phyloP scores from a whole-genome alignment of 2,797 vertebrate species.

The Gymnodraco acuticeps region DNA sequence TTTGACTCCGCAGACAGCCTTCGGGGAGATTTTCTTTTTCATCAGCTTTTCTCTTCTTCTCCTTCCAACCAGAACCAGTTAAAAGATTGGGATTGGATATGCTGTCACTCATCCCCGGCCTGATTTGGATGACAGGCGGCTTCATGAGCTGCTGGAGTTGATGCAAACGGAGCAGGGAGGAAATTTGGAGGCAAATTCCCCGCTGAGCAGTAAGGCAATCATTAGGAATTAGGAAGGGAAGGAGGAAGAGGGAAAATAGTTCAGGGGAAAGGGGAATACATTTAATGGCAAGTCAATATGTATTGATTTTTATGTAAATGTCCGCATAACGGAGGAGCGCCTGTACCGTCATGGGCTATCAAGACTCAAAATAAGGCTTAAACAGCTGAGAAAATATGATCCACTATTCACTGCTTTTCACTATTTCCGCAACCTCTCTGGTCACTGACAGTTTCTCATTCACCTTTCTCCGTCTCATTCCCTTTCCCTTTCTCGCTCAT shows the following conservation, averaged over 20 bases:
- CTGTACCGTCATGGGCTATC: constrained; percentile 47
- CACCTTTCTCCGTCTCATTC: constrained; percentile 50
- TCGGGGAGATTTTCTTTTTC: constrained; percentile 61
- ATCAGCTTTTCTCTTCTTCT: constrained; percentile 60
- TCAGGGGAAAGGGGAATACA: constrained; percentile 68
- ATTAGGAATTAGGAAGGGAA: constrained; percentile 71
- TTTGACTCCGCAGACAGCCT: constrained; percentile 49
- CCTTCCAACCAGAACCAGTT: constrained; percentile 54
- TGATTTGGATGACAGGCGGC: constrained; percentile 59
- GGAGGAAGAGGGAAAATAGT: constrained; percentile 58
- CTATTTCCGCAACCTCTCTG: constrained; percentile 21
- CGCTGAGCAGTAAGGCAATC: constrained; percentile 73
- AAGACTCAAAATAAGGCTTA: constrained; percentile 57
- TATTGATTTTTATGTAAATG: constrained; percentile 81
- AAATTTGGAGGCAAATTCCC: constrained; percentile 56
- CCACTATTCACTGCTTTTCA: constrained; percentile 26
- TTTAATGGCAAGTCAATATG: constrained; percentile 75
- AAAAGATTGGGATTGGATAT: constrained; percentile 72
- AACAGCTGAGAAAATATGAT: constrained; percentile 65
- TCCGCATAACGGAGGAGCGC: constrained; percentile 42
- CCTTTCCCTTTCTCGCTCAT: constrained; percentile 41
- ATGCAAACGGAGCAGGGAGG: constrained; percentile 46
- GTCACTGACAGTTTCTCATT: constrained; percentile 58
- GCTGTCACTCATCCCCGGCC: constrained; percentile 70
- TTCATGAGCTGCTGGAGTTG: constrained; percentile 47